These are phyloP conservation scores for Aphelenchoides fujianensis DNA, from an alignment of 1,140 invertebrate genomes.

Conservation along the genomic window DNA sequence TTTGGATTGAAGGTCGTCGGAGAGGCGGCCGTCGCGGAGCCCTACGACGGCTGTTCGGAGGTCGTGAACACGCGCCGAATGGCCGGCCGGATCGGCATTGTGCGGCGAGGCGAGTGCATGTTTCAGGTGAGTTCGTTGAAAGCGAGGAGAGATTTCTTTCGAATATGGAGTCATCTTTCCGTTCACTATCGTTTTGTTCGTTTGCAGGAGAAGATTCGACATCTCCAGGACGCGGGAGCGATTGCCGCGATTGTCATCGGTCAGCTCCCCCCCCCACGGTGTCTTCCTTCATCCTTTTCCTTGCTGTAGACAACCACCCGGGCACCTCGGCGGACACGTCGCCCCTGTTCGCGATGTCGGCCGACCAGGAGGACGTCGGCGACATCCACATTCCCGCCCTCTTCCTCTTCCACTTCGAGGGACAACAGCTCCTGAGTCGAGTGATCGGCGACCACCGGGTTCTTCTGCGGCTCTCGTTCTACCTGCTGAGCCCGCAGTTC, in stretches of 20 bases:
- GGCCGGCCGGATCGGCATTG: slow-evolving; percentile 75
- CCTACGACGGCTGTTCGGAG: slow-evolving; percentile 71
- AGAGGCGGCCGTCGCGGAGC: slow-evolving; percentile 70
- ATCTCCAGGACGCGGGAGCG: slow-evolving; percentile 78
- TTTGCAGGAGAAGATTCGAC: slow-evolving; percentile 72
- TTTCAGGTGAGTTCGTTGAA: too few species aligned
- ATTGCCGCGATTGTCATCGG: slow-evolving; percentile 74
- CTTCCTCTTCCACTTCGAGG: slow-evolving; percentile 82
- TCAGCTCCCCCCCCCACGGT: not conserved
- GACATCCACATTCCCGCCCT: slow-evolving; percentile 85
- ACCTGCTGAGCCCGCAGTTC: slow-evolving; percentile 10
- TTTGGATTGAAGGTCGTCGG: slow-evolving; percentile 64
- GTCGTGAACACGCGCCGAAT: slow-evolving; percentile 70
- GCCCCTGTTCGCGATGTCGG: slow-evolving; percentile 90
- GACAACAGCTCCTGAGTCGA: slow-evolving; percentile 68
- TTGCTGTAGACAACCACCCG: slow-evolving; percentile 74
- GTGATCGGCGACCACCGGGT: slow-evolving; percentile 24
- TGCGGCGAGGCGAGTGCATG: slow-evolving; percentile 85
- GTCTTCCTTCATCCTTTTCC: not conserved
- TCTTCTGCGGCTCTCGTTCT: slow-evolving; percentile 28
- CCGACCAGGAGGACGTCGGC: slow-evolving; percentile 70
- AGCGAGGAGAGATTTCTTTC: too few species aligned
- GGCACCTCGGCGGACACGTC: slow-evolving; percentile 73
- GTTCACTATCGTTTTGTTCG: not conserved
- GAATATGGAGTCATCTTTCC: not conserved